Evolutionary conservation across 2,797 vertebrate genomes (phyloP).

Genomic region (Tapirus indicus): DNA sequence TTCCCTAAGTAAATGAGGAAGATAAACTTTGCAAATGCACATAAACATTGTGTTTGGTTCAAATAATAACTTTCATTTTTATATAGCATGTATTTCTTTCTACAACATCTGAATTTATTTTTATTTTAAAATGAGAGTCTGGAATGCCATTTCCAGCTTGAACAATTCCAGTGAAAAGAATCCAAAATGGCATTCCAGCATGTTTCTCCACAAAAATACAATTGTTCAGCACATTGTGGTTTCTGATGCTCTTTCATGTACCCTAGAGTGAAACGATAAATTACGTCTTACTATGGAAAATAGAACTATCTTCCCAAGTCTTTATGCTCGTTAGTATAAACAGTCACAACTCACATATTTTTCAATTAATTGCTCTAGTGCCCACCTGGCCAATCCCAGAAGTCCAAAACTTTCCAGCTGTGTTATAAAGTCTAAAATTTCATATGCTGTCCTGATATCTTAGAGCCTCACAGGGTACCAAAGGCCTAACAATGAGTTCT

Average conservation of each 20-base stretch:
- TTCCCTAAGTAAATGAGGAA: not conserved
- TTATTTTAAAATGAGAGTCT: slow-evolving; percentile 65
- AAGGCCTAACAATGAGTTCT: not conserved
- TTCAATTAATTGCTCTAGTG: not conserved
- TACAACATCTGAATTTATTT: slow-evolving; percentile 28
- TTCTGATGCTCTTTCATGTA: not conserved
- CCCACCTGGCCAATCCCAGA: not conserved
- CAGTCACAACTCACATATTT: not conserved
- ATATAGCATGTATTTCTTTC: not conserved
- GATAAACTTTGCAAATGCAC: not conserved
- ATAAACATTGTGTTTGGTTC: not conserved
- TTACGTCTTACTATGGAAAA: not conserved
- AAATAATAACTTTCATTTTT: slow-evolving; percentile 30
- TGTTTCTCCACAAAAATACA: slow-evolving; percentile 14
- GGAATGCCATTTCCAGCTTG: slow-evolving; percentile 61
- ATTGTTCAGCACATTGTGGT: slow-evolving; percentile 36
- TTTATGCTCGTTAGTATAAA: not conserved
- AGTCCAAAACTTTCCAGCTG: not conserved
- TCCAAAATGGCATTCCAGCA: slow-evolving; percentile 29
- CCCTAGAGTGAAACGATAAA: not conserved
- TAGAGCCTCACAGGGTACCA: not conserved
- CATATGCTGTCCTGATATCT: not conserved
- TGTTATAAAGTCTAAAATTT: not conserved
- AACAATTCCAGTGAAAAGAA: not conserved
- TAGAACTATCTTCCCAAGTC: not conserved